A percentile compares a stretch with the other conserved stretches of the same genome.
Evolutionary conservation across 2,113 vertebrate genomes (phyloP).

Genomic region (Pluvianellus socialis): DNA sequence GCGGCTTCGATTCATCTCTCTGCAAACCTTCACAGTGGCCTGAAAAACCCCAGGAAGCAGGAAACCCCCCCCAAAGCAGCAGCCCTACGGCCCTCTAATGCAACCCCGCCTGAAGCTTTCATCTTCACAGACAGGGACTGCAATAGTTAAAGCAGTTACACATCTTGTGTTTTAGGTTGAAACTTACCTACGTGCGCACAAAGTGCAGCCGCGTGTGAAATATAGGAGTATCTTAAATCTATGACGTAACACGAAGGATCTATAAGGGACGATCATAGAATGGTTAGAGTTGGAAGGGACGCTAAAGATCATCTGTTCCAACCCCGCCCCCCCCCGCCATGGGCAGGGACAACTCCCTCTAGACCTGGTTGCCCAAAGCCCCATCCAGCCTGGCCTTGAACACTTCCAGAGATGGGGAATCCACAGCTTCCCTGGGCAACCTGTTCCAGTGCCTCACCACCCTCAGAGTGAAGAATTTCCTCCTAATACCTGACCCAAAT

Average conservation of each 20-base stretch:
- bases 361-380: neutral
- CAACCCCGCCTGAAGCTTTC: neutral
- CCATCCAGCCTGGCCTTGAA: neutral
- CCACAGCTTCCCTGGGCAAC: neutral
- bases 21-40: neutral
- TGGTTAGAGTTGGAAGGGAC: neutral
- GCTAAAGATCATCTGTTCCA: neutral
- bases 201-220: fast-evolving
- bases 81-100: neutral
- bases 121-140: neutral
- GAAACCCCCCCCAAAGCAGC: neutral
- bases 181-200: fast-evolving
- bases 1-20: neutral
- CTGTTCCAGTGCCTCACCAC: neutral
- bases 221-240: fast-evolving
- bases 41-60: neutral
- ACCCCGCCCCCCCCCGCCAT: neutral
- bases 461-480: too few relatives aligned
- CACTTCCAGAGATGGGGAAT: neutral
- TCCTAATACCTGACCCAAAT: too few relatives aligned
- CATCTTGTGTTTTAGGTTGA: neutral
- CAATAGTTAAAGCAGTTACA: neutral
- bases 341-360: neutral
- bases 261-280: neutral
- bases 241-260: neutral